Base-by-base conservation (phyloP, 1,140 invertebrate species). In the Aculops lycopersici region DNA sequence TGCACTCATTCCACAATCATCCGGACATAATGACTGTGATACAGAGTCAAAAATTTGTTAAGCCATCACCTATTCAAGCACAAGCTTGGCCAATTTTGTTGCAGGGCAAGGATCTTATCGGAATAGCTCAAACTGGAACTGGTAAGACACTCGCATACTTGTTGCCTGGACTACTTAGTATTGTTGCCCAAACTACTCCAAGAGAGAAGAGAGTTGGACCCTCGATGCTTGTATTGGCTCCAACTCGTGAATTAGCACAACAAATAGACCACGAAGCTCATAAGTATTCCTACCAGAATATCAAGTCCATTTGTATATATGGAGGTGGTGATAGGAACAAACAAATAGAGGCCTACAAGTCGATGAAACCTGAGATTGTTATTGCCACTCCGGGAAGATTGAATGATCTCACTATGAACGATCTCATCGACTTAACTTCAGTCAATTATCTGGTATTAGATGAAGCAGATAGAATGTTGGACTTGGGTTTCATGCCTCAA, bases 121-220 rank as follows among this genome's bases (percentile, higher is more conserved):
- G 60, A 15, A 52, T 64, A 21, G 58, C 62, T 18, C 50, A 60
- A 52, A 62, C 59, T 20, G 60, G 61, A 16, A 84, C 81, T 20
- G 81, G 79, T 47, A 77, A 77, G 61, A 90, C 83, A 0, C 56
- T 88, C 24, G 80, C 81, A 0, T 92, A 88, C 51, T 55, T 90
- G 0, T 52, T 90, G 20, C 83, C 83, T 21, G 80, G 79, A 14
- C 64, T 90, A 36, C 72, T 84, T 47, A 78, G 84, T 50, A 80
- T 80, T 39, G 74, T 79, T 45, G 64, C 64, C 24, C 83, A 90
- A 59, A 53, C 63, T 17, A 61, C 52, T 52, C 24, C 42, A 13
- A 21, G 70, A 4, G 51, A 62, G 3, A 48, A 79, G 48, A 57
- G 78, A 21, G 57, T 59, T 19, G 80, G 81, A 1, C 75, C 81